Percentiles rank a stretch among this genome's conserved stretches.
phyloP scores from a whole-genome alignment of 2,888 invertebrate genomes.

The Sycophila texana region DNA sequence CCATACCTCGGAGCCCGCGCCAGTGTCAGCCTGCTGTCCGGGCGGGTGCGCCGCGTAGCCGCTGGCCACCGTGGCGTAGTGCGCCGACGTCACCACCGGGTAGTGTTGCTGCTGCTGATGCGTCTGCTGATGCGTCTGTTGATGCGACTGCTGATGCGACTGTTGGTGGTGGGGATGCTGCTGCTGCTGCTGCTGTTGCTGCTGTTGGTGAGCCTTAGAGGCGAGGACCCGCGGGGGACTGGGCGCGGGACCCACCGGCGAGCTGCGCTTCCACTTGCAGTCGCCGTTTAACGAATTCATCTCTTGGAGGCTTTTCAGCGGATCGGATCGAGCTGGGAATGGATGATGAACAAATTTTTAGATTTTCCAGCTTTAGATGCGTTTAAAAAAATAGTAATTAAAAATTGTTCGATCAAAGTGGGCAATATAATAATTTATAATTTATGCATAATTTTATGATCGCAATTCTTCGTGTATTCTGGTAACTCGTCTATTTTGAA shows the following conservation, averaged over 20 bases:
- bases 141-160: conserved; percentile 68
- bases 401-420: too few relatives aligned
- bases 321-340: conserved; percentile 66
- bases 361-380: too few relatives aligned
- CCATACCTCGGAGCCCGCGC: conserved; percentile 80
- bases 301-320: conserved; percentile 76
- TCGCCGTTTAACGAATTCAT: conserved; percentile 76
- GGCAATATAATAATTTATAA: too few relatives aligned
- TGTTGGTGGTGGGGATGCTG: conserved; percentile 64
- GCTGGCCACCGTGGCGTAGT: conserved; percentile 66
- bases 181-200: conserved; percentile 62
- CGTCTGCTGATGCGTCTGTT: conserved; percentile 65
- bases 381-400: too few relatives aligned
- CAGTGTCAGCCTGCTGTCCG: conserved; percentile 67
- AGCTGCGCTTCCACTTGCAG: conserved; percentile 76
- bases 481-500: too few relatives aligned
- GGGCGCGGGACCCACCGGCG: conserved; percentile 67
- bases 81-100: conserved; percentile 70
- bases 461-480: too few relatives aligned
- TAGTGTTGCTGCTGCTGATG: conserved; percentile 70
- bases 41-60: conserved; percentile 70
- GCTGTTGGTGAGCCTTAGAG: conserved; percentile 66
- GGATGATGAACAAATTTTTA: not conserved
- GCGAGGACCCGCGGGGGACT: conserved; percentile 72
- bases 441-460: too few relatives aligned